A percentile compares a stretch with the other conserved stretches of the same genome.
phyloP scores from a whole-genome alignment of 2,888 invertebrate genomes.

The Cheilosia soror region DNA sequence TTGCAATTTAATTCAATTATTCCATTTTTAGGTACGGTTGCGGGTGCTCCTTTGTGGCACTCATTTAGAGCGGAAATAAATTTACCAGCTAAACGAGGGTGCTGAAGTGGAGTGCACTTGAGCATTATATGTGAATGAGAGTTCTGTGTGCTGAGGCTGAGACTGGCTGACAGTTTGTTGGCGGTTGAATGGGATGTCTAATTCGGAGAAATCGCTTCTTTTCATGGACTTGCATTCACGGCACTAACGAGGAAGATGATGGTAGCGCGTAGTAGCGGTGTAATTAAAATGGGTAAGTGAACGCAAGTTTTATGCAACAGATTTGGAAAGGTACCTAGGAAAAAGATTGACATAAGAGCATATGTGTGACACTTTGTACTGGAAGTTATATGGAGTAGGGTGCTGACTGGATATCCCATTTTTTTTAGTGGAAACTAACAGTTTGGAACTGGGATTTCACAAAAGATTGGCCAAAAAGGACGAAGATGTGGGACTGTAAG shows the following conservation, averaged over 20 bases:
- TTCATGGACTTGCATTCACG: background rate
- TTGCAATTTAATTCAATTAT: constrained; percentile 61
- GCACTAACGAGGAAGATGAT: constrained; percentile 16
- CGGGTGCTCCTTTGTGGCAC: constrained; percentile 49
- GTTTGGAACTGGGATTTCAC: background rate
- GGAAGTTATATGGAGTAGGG: too few species aligned
- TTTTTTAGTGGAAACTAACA: background rate
- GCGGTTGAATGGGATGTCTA: constrained; percentile 53
- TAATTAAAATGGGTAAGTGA: background rate
- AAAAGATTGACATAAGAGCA: background rate
- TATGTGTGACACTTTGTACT: background rate
- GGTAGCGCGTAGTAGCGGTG: background rate
- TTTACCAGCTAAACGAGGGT: constrained; percentile 45
- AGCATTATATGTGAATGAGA: constrained; percentile 6
- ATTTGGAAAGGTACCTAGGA: too few species aligned
- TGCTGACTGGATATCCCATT: too few species aligned
- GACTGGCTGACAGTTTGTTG: constrained; percentile 40
- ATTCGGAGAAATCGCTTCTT: constrained; percentile 47
- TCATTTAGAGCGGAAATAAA: constrained; percentile 68
- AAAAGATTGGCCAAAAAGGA: too few species aligned
- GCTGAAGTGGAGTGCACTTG: background rate
- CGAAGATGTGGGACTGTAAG: too few species aligned
- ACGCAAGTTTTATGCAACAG: background rate
- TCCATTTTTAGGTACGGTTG: constrained; percentile 49
- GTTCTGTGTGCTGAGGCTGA: background rate